These are phyloP conservation scores for Psittacula echo DNA, from an alignment of 2,797 vertebrate species.

Conservation along the genomic window DNA sequence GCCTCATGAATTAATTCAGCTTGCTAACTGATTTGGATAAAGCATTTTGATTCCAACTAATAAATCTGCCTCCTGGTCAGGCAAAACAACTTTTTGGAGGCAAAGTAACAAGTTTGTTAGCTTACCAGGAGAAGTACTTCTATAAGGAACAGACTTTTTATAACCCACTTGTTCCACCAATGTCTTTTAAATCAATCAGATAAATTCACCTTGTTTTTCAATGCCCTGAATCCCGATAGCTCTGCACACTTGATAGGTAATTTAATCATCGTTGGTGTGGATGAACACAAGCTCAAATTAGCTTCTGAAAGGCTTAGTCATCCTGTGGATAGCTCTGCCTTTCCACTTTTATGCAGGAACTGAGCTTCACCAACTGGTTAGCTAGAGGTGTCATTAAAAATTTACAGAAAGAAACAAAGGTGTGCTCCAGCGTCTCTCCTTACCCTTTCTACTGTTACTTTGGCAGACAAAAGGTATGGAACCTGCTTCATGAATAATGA, in stretches of 20 bases:
- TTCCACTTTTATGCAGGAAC: slow-evolving; percentile 82
- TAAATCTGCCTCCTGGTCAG: background rate
- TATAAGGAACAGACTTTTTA: background rate
- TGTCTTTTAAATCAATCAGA: slow-evolving; percentile 81
- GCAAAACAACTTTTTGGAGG: background rate
- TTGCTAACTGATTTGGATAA: slow-evolving; percentile 57
- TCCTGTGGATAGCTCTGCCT: slow-evolving; percentile 79
- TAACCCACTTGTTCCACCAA: slow-evolving; percentile 61
- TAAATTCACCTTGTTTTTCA: slow-evolving; percentile 80
- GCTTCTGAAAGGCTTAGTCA: slow-evolving; percentile 77
- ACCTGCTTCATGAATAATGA: slow-evolving; percentile 85
- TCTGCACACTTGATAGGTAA: slow-evolving; percentile 83
- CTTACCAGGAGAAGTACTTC: background rate
- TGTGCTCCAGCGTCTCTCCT: slow-evolving; percentile 77
- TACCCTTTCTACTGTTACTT: slow-evolving; percentile 84
- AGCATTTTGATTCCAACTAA: slow-evolving; percentile 26
- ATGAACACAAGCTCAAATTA: slow-evolving; percentile 81
- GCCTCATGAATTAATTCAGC: slow-evolving; percentile 46
- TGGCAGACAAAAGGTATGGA: slow-evolving; percentile 81
- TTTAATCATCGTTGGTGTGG: slow-evolving; percentile 78
- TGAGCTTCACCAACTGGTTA: slow-evolving; percentile 86
- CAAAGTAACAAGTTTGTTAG: background rate
- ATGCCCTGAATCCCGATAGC: slow-evolving; percentile 83
- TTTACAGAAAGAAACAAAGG: slow-evolving; percentile 85
- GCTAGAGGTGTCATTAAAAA: slow-evolving; percentile 87